Conservation (phyloP, 2,888 invertebrate species). For the Catotricha subobsoleta region DNA sequence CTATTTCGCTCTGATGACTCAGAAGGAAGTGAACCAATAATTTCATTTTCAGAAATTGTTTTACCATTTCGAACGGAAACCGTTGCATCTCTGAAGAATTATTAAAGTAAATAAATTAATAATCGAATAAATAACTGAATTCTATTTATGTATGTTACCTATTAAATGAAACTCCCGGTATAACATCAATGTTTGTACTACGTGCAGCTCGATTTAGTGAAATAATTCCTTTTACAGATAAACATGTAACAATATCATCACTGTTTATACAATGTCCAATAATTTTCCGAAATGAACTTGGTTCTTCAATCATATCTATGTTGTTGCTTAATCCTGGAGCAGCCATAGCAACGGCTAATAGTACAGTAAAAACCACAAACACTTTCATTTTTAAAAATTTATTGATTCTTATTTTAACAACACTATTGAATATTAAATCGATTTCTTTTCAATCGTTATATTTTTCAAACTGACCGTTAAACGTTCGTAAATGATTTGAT, state of each 20-base stretch:
- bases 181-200: constrained; percentile 35
- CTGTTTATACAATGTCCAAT: constrained; percentile 28
- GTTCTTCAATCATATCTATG: constrained; percentile 16
- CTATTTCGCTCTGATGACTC: constrained; percentile 34
- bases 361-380: constrained; percentile 21
- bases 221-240: constrained; percentile 38
- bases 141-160: constrained; percentile 29
- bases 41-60: constrained; percentile 30
- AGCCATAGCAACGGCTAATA: constrained; percentile 21
- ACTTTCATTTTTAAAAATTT: constrained; percentile 27
- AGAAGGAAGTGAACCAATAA: constrained; percentile 34
- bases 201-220: constrained; percentile 37
- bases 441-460: not conserved
- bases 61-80: constrained; percentile 24
- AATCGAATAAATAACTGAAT: no score
- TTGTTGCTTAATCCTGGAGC: constrained; percentile 19
- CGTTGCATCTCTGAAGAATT: constrained; percentile 28
- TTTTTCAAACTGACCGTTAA: constrained; percentile 7
- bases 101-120: no score
- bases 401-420: not conserved
- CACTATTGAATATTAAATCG: not conserved
- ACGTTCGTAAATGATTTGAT: constrained; percentile 28
- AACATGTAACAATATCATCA: constrained; percentile 35
- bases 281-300: constrained; percentile 22
- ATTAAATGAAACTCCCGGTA: constrained; percentile 39